Base-by-base conservation (phyloP, 2,113 vertebrate species). In the Cercocebus atys region DNA sequence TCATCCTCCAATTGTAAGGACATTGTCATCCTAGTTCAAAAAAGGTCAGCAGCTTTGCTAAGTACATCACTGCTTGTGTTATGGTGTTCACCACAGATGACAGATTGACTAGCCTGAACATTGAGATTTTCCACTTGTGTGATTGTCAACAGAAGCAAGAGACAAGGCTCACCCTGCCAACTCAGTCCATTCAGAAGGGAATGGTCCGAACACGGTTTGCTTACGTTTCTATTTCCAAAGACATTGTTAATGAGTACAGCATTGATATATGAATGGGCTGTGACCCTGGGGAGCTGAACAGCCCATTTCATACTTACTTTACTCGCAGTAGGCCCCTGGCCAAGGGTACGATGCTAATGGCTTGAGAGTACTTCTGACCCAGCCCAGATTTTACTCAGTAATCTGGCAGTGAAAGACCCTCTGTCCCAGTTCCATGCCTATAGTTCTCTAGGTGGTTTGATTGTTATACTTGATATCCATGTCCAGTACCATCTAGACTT, bases 301-400 rank as follows among this genome's bases (percentile, higher is more conserved):
- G 72, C 45, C 55, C n/a, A 76, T 90, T 97, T 94, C 87, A 61
- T 81, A 94, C 30, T 52, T 89, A 90, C 64, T 95, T 97, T 96
- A 87, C 82, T 94, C 93, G 72, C 94, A 72, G 7, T 64, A 92
- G 90, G 40, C 38, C n/a, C 4, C 52, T 88, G 35, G 92, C 72
- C 86, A 93, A 85, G 7, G 75, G 27, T 45, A 68, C 27, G 84
- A 81, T 85, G 94, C 83, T 95, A 86, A 96, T 72, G 89, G 25
- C 40, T 93, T 73, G 57, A 84, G 87, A 95, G 94, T 83, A 90
- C 94, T 95, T 95, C 73, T 86, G 90, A 98, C 68, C 95, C 75
- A 90, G 92, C 68, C 96, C 73, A 93, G 95, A 96, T 96, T 98
- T 97, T 90, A 94, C 97, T 94, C 82, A 98, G 68, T 57, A 90